A percentile compares a stretch with the other conserved stretches of the same genome.
Conservation (phyloP, 2,888 invertebrate species). For the Unio delphinus region DNA sequence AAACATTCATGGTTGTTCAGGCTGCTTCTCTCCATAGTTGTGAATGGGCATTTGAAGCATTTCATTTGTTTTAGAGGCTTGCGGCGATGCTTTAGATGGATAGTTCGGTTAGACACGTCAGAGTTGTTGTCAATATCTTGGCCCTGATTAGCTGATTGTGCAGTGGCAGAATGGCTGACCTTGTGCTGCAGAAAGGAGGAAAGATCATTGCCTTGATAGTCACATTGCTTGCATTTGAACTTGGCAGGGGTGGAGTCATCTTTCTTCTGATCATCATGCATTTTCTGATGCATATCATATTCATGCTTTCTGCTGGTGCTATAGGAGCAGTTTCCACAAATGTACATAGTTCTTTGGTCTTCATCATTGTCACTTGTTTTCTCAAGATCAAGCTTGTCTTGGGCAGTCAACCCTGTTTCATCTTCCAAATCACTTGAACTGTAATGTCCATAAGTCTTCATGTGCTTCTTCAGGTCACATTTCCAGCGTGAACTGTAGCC, state of each 20-base stretch:
- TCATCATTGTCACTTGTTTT: conserved; percentile 30
- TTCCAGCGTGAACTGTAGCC: conserved; percentile 69
- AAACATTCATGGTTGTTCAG: conserved; percentile 55
- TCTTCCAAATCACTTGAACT: conserved; percentile 1
- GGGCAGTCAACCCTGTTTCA: neutral
- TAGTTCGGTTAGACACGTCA: conserved; percentile 46
- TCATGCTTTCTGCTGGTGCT: conserved; percentile 53
- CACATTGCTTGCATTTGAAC: conserved; percentile 62
- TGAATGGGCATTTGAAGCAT: conserved; percentile 61
- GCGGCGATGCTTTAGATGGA: conserved; percentile 50
- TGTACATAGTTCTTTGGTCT: conserved; percentile 43
- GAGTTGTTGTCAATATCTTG: conserved; percentile 6
- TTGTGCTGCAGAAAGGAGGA: conserved; percentile 63
- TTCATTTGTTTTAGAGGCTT: conserved; percentile 60
- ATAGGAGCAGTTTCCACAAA: conserved; percentile 56
- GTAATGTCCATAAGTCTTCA: conserved; percentile 63
- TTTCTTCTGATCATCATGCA: conserved; percentile 45
- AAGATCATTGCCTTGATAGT: conserved; percentile 58
- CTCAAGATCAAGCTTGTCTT: conserved; percentile 18
- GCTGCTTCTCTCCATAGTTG: conserved; percentile 51
- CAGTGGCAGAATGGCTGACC: conserved; percentile 45
- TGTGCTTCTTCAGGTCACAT: conserved; percentile 69
- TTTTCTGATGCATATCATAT: conserved; percentile 52
- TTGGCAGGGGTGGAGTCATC: conserved; percentile 26
- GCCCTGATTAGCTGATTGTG: neutral